Percentiles rank a stretch among this genome's conserved stretches.
Evolutionary conservation across 2,113 vertebrate genomes (phyloP).

Genomic region (Nothobranchius kuhntae): DNA sequence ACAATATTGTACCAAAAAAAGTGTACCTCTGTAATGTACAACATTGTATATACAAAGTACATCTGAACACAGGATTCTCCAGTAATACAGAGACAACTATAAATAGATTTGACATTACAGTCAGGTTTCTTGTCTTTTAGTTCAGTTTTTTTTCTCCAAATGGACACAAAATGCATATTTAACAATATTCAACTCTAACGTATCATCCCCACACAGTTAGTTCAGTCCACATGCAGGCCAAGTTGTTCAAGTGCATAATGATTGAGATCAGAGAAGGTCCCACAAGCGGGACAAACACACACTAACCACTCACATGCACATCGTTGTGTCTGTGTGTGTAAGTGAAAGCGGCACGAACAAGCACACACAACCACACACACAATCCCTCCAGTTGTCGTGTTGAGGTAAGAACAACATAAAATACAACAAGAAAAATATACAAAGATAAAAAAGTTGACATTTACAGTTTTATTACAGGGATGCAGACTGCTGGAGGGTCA

Average conservation of each 20-base stretch:
- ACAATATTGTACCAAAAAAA: slow-evolving; percentile 90
- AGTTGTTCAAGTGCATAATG: slow-evolving; percentile 78
- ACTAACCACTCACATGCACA: slow-evolving; percentile 57
- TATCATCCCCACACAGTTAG: slow-evolving; percentile 74
- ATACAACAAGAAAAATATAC: slow-evolving; percentile 59
- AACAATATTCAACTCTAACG: slow-evolving; percentile 76
- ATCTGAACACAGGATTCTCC: slow-evolving; percentile 88
- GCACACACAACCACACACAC: slow-evolving; percentile 39
- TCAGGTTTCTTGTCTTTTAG: slow-evolving; percentile 71
- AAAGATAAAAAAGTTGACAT: slow-evolving; percentile 42
- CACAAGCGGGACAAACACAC: slow-evolving; percentile 55
- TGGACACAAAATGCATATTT: slow-evolving; percentile 78
- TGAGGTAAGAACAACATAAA: slow-evolving; percentile 78
- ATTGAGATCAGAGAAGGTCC: slow-evolving; percentile 64
- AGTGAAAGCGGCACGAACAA: slow-evolving; percentile 12
- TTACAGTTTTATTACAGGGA: slow-evolving; percentile 50
- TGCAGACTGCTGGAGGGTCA: slow-evolving; percentile 44
- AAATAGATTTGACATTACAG: slow-evolving; percentile 83
- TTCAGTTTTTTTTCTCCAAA: slow-evolving; percentile 70
- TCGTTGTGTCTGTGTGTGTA: slow-evolving; percentile 33
- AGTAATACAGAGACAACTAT: slow-evolving; percentile 86
- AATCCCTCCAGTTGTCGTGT: slow-evolving; percentile 76
- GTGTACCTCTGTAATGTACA: slow-evolving; percentile 94
- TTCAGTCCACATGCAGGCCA: slow-evolving; percentile 77
- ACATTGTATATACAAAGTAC: slow-evolving; percentile 93